Evolutionary conservation across 2,113 vertebrate genomes (phyloP), one percentile per base, ranked within the genome.

Genomic region (Elephas maximus): DNA sequence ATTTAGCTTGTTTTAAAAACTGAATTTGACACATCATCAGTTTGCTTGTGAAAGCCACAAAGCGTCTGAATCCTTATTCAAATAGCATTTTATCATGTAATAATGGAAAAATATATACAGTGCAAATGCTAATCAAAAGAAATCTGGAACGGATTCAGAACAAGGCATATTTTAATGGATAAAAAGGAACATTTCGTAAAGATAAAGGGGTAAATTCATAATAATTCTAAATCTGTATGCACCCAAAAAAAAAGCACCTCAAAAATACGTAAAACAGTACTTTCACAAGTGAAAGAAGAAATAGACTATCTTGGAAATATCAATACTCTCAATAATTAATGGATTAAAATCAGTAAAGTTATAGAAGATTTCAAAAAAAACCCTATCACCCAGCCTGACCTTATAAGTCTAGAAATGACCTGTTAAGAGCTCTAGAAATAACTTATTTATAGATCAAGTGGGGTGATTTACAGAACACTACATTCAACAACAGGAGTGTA

Each of bases 1-100:
- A 83, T 51, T 94, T 90, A 84, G 73, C 26, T 83, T 87, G 30
- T 41, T 90, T 96, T 91, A 92, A 77, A 95, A 97, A 85, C 45
- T 92, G 67, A 86, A 26, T 84, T 86, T 51, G 73, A 67, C 41
- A 88, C 20, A 69, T 62, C 44, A 95, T 87, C 51, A 87, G 51
- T 90, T 84, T 91, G 33, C 37, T 90, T 95, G 48, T 89, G 41
- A 71, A 62, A 81, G 0, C 12, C n/a, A 37, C 4, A 91, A 62
- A 86, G 33, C 53, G 4, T 44, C 57, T 24, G 37, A 69, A 41
- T 67, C n/a, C 14, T 80, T 81, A 89, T 45, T 84, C 18, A 80
- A 95, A 89, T 24, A 37, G 2, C 15, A 92, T 88, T 84, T 51
- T 79, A 90, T 80, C 48, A 60, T 60, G 3, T 65, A 81, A 65